Evolutionary conservation across 2,888 invertebrate genomes (phyloP).

Genomic region (Ephialtes manifestator): DNA sequence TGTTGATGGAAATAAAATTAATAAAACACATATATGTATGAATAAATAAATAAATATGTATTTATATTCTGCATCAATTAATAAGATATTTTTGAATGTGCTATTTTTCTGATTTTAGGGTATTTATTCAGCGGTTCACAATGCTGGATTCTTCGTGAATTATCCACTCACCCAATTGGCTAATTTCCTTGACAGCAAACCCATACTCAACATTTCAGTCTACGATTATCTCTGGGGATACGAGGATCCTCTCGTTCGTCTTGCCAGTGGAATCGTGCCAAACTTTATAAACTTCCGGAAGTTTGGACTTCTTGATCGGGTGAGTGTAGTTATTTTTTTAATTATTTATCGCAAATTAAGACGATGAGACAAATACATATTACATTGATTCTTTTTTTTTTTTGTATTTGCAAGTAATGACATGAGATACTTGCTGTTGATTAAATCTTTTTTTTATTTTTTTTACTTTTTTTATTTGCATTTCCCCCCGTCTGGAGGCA

Average conservation of each 20-base stretch:
- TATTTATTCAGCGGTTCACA: constrained; percentile 87
- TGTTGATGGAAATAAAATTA: too few species aligned
- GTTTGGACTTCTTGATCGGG: constrained; percentile 94
- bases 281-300: constrained; percentile 93
- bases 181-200: constrained; percentile 87
- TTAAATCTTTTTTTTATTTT: too few species aligned
- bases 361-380: neutral
- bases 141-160: constrained; percentile 88
- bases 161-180: constrained; percentile 88
- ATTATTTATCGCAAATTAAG: neutral
- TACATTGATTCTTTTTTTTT: too few species aligned
- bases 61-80: neutral
- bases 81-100: neutral
- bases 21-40: neutral
- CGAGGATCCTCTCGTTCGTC: constrained; percentile 90
- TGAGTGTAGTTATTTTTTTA: constrained; percentile 85
- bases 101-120: constrained; percentile 85
- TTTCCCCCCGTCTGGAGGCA: too few species aligned
- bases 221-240: constrained; percentile 94
- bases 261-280: constrained; percentile 91
- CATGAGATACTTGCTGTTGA: neutral
- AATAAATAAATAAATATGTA: neutral
- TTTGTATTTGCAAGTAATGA: neutral
- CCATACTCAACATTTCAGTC: constrained; percentile 89
- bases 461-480: too few species aligned